Conservation (phyloP, 2,797 vertebrate genomes). For the Siniperca obscura region DNA sequence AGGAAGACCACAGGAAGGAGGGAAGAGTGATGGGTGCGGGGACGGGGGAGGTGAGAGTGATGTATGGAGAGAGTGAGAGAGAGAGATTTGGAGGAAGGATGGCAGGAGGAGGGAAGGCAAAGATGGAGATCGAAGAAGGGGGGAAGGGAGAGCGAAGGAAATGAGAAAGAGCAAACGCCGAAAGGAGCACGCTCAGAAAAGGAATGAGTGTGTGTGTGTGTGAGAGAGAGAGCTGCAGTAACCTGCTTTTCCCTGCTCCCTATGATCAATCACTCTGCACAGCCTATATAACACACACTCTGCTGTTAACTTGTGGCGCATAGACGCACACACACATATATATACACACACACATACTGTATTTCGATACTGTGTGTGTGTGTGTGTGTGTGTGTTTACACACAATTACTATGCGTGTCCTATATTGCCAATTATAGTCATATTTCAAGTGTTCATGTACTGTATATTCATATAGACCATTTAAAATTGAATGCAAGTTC, state of each 20-base stretch:
- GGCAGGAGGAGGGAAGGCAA: slow-evolving; percentile 46
- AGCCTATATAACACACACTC: slow-evolving; percentile 70
- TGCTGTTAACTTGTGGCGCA: slow-evolving; percentile 50
- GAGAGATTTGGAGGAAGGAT: slow-evolving; percentile 39
- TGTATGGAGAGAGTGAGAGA: slow-evolving; percentile 54
- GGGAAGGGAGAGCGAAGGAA: slow-evolving; percentile 43
- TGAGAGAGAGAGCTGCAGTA: slow-evolving; percentile 76
- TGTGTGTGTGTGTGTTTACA: slow-evolving; percentile 31
- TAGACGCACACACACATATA: slow-evolving; percentile 35
- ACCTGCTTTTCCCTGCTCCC: slow-evolving; percentile 83
- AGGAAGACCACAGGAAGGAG: slow-evolving; percentile 57
- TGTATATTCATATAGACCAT: slow-evolving; percentile 34
- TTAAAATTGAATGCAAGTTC: slow-evolving; percentile 29
- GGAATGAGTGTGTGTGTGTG: slow-evolving; percentile 35
- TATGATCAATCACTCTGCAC: slow-evolving; percentile 82
- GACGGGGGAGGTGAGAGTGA: slow-evolving; percentile 48
- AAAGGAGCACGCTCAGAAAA: slow-evolving; percentile 44
- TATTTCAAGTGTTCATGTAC: slow-evolving; percentile 46
- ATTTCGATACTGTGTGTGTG: slow-evolving; percentile 42
- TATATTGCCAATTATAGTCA: slow-evolving; percentile 54
- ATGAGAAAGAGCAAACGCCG: slow-evolving; percentile 53
- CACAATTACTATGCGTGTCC: slow-evolving; percentile 46
- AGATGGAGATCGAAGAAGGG: slow-evolving; percentile 60
- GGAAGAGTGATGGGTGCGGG: slow-evolving; percentile 52
- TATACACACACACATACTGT: slow-evolving; percentile 35